Evolutionary conservation across 2,113 vertebrate species (phyloP).

Genomic region (Sylvietta virens): DNA sequence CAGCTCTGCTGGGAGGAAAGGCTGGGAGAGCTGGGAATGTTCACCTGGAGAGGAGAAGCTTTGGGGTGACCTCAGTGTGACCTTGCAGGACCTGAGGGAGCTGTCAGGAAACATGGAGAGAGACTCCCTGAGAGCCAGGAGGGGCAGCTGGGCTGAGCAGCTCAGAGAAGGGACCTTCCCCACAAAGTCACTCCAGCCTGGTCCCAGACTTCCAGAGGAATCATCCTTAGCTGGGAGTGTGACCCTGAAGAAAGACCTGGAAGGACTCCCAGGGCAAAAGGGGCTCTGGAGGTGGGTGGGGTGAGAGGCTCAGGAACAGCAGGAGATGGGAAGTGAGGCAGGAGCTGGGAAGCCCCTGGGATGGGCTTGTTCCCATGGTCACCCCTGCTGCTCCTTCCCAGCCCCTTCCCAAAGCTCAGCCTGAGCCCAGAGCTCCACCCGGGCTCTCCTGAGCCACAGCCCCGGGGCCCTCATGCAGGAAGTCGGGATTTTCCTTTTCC

Average conservation of each 20-base stretch:
- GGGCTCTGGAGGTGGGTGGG: background rate
- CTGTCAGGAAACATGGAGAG: background rate
- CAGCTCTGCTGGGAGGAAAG: background rate
- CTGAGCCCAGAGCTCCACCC: rapidly evolving
- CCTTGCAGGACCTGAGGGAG: background rate
- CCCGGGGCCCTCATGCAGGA: rapidly evolving
- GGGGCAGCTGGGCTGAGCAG: background rate
- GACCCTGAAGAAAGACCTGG: background rate
- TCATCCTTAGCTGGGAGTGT: background rate
- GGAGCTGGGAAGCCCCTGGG: background rate
- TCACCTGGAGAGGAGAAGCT: background rate
- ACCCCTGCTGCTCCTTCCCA: background rate
- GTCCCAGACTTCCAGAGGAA: background rate
- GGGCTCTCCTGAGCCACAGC: rapidly evolving
- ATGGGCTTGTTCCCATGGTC: rapidly evolving
- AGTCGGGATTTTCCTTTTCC: background rate
- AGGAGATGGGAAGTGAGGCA: background rate
- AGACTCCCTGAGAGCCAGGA: background rate
- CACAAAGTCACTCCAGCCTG: background rate
- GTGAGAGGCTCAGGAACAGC: background rate
- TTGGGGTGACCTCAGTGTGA: rapidly evolving
- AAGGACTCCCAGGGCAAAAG: background rate
- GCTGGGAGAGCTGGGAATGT: background rate
- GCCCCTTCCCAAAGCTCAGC: background rate
- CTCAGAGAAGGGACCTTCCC: background rate